Conservation (phyloP, 2,797 vertebrate species). For the Micropoecilia bifurca region DNA sequence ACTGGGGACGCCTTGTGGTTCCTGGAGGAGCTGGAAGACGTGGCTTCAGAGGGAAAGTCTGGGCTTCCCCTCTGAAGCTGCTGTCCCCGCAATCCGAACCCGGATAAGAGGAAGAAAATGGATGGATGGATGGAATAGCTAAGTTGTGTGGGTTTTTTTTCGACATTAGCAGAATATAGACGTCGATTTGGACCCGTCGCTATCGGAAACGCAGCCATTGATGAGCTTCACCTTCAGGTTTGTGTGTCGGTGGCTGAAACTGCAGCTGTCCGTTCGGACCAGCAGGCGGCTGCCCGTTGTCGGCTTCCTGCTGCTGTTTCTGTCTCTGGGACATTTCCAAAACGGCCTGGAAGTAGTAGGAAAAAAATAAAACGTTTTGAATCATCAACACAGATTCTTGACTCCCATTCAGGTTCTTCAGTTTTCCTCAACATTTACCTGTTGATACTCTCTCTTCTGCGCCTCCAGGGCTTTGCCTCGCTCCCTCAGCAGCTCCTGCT, state of each 20-base stretch:
- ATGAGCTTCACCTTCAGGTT: conserved; percentile 58
- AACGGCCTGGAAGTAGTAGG: conserved; percentile 81
- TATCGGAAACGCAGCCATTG: no score
- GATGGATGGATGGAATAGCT: no score
- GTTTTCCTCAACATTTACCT: conserved; percentile 74
- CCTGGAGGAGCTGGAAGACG: no score
- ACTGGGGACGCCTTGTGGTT: no score
- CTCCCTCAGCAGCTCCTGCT: conserved; percentile 85
- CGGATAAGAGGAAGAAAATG: no score
- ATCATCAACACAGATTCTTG: background rate
- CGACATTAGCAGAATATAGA: no score
- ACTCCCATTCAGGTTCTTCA: background rate
- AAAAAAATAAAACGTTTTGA: background rate
- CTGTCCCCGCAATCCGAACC: no score
- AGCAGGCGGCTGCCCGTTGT: conserved; percentile 61
- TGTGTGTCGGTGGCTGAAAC: conserved; percentile 75
- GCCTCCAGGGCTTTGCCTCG: conserved; percentile 87
- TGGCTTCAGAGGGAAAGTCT: no score
- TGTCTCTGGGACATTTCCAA: conserved; percentile 90
- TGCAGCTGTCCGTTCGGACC: conserved; percentile 83
- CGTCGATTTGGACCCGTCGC: no score
- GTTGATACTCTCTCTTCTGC: conserved; percentile 90
- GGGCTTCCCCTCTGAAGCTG: no score
- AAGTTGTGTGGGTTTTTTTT: no score
- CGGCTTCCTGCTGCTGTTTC: conserved; percentile 79